phyloP scores from a whole-genome alignment of 2,797 vertebrate genomes.

The Malurus splendens region DNA sequence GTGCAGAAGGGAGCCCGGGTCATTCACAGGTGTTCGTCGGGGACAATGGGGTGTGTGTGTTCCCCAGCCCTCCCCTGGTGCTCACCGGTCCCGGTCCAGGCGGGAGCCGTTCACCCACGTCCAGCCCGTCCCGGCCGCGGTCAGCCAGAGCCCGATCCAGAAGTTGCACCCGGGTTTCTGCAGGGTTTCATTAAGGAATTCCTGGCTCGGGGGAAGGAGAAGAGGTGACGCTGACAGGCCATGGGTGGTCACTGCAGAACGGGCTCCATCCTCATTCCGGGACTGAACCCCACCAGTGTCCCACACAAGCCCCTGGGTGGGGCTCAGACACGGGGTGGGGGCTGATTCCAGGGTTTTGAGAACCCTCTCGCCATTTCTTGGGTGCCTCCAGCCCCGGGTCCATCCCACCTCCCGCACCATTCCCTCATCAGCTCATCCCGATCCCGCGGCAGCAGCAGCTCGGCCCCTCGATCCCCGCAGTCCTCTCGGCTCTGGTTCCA shows the following conservation, averaged over 20 bases:
- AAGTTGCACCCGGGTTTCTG: not conserved
- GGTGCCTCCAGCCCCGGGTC: not conserved
- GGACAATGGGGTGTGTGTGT: too few species aligned
- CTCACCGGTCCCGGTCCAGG: not conserved
- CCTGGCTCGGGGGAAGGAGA: not conserved
- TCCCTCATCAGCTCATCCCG: not conserved
- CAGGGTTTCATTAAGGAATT: not conserved
- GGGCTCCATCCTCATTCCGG: not conserved
- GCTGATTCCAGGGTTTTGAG: not conserved
- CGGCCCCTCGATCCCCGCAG: not conserved
- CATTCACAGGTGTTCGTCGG: too few species aligned
- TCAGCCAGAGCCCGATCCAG: too few species aligned
- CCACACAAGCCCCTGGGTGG: not conserved
- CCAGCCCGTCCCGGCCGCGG: not conserved
- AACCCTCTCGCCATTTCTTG: not conserved
- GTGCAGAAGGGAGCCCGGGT: too few species aligned
- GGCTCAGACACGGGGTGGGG: not conserved
- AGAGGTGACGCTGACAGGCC: not conserved
- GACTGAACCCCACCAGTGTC: not conserved
- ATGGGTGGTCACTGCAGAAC: not conserved
- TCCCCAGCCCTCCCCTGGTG: too few species aligned
- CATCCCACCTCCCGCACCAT: not conserved
- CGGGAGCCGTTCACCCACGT: not conserved
- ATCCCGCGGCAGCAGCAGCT: not conserved
- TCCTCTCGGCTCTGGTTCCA: not conserved